These are phyloP conservation scores for Wiebesia pumilae DNA, from an alignment of 1,140 invertebrate genomes.

Conservation along the genomic window DNA sequence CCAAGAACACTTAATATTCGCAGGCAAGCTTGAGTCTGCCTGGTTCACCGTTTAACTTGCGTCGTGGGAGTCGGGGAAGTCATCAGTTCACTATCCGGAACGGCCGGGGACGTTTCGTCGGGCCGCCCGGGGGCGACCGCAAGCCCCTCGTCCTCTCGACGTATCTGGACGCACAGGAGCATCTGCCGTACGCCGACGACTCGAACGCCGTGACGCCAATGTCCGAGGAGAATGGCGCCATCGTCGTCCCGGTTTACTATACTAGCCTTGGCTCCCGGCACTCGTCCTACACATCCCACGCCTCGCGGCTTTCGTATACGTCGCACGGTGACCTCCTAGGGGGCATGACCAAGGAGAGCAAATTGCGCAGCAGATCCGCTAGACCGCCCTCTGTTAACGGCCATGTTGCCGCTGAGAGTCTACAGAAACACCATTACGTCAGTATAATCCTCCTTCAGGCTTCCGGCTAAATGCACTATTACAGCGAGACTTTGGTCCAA, in stretches of 20 bases:
- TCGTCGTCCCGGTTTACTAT: constrained; percentile 92
- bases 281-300: constrained; percentile 95
- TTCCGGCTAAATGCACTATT: too few relatives aligned
- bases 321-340: constrained; percentile 92
- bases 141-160: constrained; percentile 95
- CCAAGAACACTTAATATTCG: constrained; percentile 32
- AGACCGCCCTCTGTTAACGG: constrained; percentile 79
- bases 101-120: constrained; percentile 80
- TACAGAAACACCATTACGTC: constrained; percentile 84
- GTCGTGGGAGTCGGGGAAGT: constrained; percentile 90
- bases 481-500: too few relatives aligned
- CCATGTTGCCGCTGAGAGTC: constrained; percentile 77
- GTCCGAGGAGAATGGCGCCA: constrained; percentile 97
- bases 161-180: constrained; percentile 96
- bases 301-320: constrained; percentile 92
- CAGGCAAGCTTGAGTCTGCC: constrained; percentile 97
- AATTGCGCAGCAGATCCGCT: constrained; percentile 84
- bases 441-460: constrained; percentile 63
- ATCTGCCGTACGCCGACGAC: constrained; percentile 97
- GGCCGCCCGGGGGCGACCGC: constrained; percentile 85
- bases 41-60: constrained; percentile 94
- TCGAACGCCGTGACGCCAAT: constrained; percentile 98
- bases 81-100: constrained; percentile 94
- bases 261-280: constrained; percentile 90
- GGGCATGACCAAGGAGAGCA: constrained; percentile 90